phyloP scores from a whole-genome alignment of 2,113 vertebrate genomes.

The Odocoileus hemionus region DNA sequence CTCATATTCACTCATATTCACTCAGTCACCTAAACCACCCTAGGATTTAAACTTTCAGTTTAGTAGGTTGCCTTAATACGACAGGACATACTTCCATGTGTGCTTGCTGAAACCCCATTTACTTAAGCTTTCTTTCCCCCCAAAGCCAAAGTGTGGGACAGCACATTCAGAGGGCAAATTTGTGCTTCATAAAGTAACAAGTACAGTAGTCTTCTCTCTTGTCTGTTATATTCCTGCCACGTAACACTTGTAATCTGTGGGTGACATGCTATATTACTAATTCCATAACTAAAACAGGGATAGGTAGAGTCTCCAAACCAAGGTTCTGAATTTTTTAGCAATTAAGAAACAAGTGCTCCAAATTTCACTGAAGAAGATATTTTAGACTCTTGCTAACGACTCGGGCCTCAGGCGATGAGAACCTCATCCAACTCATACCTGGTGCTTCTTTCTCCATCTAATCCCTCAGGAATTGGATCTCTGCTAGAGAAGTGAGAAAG shows the following conservation, averaged over 20 bases:
- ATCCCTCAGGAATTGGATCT: not conserved
- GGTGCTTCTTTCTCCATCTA: not conserved
- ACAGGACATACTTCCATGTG: not conserved
- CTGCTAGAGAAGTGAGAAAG: not conserved
- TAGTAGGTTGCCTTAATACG: not conserved
- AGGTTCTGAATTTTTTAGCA: not conserved
- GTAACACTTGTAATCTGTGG: not conserved
- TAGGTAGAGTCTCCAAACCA: not conserved
- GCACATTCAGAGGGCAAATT: not conserved
- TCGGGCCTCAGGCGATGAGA: not conserved
- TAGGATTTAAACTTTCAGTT: not conserved
- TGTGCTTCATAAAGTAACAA: not conserved
- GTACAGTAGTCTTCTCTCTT: not conserved
- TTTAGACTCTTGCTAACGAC: not conserved
- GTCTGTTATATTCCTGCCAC: not conserved
- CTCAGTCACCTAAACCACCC: not conserved
- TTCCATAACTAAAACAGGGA: not conserved
- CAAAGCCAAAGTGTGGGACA: not conserved
- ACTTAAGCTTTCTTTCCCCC: not conserved
- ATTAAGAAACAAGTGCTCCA: not conserved
- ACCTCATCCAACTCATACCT: not conserved
- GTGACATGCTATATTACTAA: not conserved
- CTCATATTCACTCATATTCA: too few species aligned
- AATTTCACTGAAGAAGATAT: not conserved
- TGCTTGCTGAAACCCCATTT: not conserved